A percentile compares a stretch with the other conserved stretches of the same genome.
Conservation (phyloP, 2,113 vertebrate species). For the Eudyptes chrysolophus region DNA sequence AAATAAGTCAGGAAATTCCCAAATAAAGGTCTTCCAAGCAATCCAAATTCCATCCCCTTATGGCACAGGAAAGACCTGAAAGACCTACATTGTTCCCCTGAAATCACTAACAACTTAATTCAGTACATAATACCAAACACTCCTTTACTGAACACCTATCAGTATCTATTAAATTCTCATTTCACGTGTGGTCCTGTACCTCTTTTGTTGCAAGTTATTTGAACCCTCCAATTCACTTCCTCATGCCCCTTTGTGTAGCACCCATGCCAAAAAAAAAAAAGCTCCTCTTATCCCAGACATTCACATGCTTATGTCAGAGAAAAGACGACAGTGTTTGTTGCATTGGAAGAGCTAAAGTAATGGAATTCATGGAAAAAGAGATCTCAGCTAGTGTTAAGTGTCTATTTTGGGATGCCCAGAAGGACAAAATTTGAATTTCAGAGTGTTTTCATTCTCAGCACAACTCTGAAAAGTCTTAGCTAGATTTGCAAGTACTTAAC, state of each 20-base stretch:
- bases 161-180: not conserved
- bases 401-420: not conserved
- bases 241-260: not conserved
- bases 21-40: not conserved
- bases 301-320: not conserved
- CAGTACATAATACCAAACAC: not conserved
- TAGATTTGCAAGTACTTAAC: not conserved
- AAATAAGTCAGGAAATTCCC: not conserved
- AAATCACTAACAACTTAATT: not conserved
- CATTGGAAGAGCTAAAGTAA: not conserved
- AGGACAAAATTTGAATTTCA: not conserved
- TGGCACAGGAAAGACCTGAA: not conserved
- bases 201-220: not conserved
- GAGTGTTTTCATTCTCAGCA: not conserved
- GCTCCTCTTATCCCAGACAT: not conserved
- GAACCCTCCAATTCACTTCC: not conserved
- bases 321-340: fast-evolving
- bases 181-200: not conserved
- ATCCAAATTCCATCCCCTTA: not conserved
- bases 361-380: not conserved
- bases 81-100: not conserved
- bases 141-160: not conserved
- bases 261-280: not conserved
- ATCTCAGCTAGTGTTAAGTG: not conserved
- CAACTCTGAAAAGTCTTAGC: not conserved